Evolutionary conservation across 2,113 vertebrate species (phyloP).

Genomic region (Conger conger): DNA sequence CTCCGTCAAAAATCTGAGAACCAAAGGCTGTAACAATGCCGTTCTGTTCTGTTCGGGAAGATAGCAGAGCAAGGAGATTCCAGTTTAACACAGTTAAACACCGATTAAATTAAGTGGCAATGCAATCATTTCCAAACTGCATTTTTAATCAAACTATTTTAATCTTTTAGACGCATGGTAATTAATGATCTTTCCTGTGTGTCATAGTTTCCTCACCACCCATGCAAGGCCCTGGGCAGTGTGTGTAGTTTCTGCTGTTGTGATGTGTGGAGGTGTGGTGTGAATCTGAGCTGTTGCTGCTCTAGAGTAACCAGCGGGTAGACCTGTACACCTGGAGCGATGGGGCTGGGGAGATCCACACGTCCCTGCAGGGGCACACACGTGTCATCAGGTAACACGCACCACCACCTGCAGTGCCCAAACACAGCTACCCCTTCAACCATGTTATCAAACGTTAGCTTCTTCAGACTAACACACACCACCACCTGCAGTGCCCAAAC

Average conservation of each 20-base stretch:
- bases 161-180: too few species aligned
- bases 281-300: slow-evolving; percentile 20
- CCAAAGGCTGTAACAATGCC: too few species aligned
- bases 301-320: slow-evolving; percentile 93
- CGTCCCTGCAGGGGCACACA: slow-evolving; percentile 92
- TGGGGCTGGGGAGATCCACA: slow-evolving; percentile 82
- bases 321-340: slow-evolving; percentile 95
- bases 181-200: too few species aligned
- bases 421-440: not conserved
- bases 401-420: not conserved
- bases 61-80: not conserved
- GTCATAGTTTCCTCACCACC: too few species aligned
- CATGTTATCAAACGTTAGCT: not conserved
- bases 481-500: not conserved
- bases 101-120: too few species aligned
- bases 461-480: slow-evolving; percentile 54
- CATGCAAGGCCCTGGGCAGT: not conserved
- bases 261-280: not conserved
- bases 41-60: too few species aligned
- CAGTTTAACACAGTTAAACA: not conserved
- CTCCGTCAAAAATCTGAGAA: not conserved
- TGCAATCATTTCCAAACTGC: not conserved
- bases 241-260: not conserved
- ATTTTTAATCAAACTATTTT: not conserved
- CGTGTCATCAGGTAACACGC: slow-evolving; percentile 88